Evolutionary conservation across 2,888 invertebrate genomes (phyloP), one percentile per base, ranked within the genome.

Genomic region (Ferrisia virgata): DNA sequence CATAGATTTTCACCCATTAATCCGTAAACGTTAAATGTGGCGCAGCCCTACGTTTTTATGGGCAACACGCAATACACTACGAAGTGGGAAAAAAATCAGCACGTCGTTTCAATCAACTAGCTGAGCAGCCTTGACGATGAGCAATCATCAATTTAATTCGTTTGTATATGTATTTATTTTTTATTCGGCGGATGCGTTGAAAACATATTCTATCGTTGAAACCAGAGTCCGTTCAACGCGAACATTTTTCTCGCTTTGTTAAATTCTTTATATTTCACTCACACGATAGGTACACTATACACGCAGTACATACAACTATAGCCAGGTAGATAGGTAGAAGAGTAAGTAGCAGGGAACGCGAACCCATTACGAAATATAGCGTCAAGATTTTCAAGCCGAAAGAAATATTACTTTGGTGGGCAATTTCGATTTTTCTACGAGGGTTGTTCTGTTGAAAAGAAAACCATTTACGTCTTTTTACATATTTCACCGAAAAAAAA

Each of bases 241-340:
- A 64, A 72, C 72, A 72, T 72, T 72, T 72, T 72, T 72, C 72
- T 72, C 72, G 72, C 72, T 72, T 72, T 72, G 72, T 72, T 72
- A 72, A 72, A 72, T 72, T 72, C 72, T 33, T 31, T 72, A 33
- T 72, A 72, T 72, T 72, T 72, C 72, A 72, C 36, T 72, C 72
- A 33, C 58, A 28, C 58, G 28, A 25, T 25, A 64, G 28, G 9
- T 25, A 64, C 9, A 64, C 69, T 43, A n/a, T 43, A 47, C 18
- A 9, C 8, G 13, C 1, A 40, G 11, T 11, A 11, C 40, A 13
- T 2, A 40, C n/a, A n/a, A n/a, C n/a, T n/a, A n/a, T n/a, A n/a
- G n/a, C n/a, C n/a, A n/a, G n/a, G n/a, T n/a, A n/a, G n/a, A n/a
- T n/a, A n/a, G n/a, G n/a, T n/a, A n/a, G n/a, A n/a, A n/a, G n/a